Evolutionary conservation across 1,140 invertebrate species (phyloP), one percentile per base, ranked within the genome.

Genomic region (Sarcophaga peregrina): DNA sequence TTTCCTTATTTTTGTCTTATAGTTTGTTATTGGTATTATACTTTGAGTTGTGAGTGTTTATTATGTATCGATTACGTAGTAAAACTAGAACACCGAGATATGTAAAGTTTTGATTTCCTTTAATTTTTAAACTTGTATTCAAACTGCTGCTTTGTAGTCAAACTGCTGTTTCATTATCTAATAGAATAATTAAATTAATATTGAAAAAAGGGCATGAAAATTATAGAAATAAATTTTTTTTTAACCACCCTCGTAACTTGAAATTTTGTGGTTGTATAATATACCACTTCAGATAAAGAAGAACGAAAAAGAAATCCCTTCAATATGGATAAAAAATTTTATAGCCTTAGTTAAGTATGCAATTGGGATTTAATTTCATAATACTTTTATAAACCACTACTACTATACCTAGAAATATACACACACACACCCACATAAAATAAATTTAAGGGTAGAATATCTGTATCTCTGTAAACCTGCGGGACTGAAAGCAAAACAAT

Each of bases 331-430:
- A 58, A n/a, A 68, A 25, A 5, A 10, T 17, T 62, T 25, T 68
- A 20, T 68, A 25, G 20, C 4, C 62, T 68, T 68, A 20, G 17
- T 68, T 68, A 68, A 68, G 62, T 68, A 68, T 68, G 6, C 62
- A 8, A 68, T 68, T 68, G 62, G 62, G 62, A 68, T 68, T 68
- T 68, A 68, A 68, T 68, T 25, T 68, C n/a, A 68, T 68, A 68
- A 20, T 8, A 20, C 62, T 25, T 20, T 20, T 3, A 68, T 20
- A 68, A 68, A 68, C 62, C n/a, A 2, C n/a, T 8, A 8, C 15
- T 5, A 17, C 17, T 25, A 68, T 25, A 68, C 10, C 20, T 68
- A 25, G 17, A 62, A 5, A 11, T 62, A 62, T 15, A 15, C 0
- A 58, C 54, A 58, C 54, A 25, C 8, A 68, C 20, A 17, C 20